phyloP scores from a whole-genome alignment of 1,140 invertebrate genomes.

The Galleria mellonella region DNA sequence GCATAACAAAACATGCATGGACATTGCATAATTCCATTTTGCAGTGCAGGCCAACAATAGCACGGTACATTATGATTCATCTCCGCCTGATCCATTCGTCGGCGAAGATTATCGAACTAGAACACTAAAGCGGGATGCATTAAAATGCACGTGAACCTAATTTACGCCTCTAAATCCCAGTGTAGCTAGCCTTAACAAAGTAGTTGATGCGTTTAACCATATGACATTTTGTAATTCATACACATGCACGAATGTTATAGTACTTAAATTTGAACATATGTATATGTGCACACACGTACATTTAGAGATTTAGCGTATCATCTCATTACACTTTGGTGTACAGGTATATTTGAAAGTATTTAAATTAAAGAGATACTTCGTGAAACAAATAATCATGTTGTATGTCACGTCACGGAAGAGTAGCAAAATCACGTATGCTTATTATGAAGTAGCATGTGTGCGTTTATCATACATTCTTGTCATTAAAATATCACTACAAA shows the following conservation, averaged over 20 bases:
- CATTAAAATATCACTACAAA: slow-evolving; percentile 42
- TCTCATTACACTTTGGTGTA: no score
- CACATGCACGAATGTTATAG: no score
- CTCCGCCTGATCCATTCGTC: slow-evolving; percentile 58
- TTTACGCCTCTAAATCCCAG: slow-evolving; percentile 57
- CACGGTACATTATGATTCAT: slow-evolving; percentile 66
- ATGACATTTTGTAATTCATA: slow-evolving; percentile 58
- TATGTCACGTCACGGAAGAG: no score
- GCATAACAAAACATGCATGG: slow-evolving; percentile 41
- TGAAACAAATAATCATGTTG: no score
- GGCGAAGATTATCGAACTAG: slow-evolving; percentile 68
- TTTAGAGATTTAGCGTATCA: no score
- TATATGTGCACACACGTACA: no score
- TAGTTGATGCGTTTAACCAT: slow-evolving; percentile 62
- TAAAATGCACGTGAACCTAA: slow-evolving; percentile 71
- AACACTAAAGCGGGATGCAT: slow-evolving; percentile 65
- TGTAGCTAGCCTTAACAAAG: slow-evolving; percentile 54
- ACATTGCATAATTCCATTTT: slow-evolving; percentile 57
- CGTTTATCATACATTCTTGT: slow-evolving; percentile 20
- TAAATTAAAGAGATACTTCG: no score
- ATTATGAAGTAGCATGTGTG: no score
- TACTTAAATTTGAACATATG: no score
- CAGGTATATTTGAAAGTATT: no score
- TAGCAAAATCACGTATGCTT: no score
- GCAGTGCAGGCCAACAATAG: slow-evolving; percentile 67